Percentiles rank a stretch among this genome's conserved stretches.
These are phyloP conservation scores for Pampusana beccarii DNA, from an alignment of 2,113 vertebrate genomes.

Conservation along the genomic window DNA sequence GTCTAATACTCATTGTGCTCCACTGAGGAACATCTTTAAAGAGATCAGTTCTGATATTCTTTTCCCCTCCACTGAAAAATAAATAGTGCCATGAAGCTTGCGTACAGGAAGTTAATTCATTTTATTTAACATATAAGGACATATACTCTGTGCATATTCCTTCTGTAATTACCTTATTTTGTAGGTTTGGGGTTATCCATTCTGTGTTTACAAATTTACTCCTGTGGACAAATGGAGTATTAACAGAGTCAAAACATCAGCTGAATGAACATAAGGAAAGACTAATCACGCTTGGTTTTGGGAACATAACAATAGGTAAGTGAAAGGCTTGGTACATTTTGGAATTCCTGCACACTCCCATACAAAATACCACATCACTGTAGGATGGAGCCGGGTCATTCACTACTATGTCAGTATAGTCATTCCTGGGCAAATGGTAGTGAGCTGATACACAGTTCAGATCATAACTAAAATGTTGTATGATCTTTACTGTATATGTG, in stretches of 20 bases:
- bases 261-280: constrained; percentile 89
- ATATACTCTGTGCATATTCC: background rate
- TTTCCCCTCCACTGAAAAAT: background rate
- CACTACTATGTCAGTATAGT: background rate
- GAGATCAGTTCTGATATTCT: background rate
- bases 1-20: background rate
- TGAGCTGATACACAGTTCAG: background rate
- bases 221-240: constrained; percentile 91
- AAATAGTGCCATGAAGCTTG: background rate
- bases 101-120: background rate
- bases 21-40: background rate
- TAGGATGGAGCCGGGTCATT: background rate
- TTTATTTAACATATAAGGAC: background rate
- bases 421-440: background rate
- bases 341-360: background rate
- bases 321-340: background rate
- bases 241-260: constrained; percentile 93
- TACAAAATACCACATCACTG: background rate
- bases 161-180: constrained; percentile 26
- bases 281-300: constrained; percentile 82
- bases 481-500: background rate
- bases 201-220: constrained; percentile 96
- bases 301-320: constrained; percentile 88
- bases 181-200: constrained; percentile 95
- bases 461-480: background rate